phyloP scores from a whole-genome alignment of 2,797 vertebrate genomes.

The Caiman crocodilus region DNA sequence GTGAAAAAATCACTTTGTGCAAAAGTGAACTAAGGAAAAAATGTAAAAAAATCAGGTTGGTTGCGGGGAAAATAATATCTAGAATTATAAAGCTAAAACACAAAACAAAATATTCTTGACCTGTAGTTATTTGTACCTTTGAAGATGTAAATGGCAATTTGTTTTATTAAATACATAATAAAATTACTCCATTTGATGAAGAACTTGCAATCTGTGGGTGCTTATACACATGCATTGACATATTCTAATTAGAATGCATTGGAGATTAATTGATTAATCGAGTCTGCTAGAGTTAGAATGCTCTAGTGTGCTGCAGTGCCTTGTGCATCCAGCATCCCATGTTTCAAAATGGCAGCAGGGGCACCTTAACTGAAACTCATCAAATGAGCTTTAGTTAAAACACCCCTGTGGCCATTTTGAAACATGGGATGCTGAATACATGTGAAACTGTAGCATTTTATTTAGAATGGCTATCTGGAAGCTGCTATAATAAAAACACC shows the following conservation, averaged over 20 bases:
- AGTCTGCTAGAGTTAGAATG: too few species aligned
- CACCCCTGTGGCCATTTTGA: background rate
- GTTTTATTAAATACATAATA: background rate
- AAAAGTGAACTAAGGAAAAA: background rate
- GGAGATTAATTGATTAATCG: too few species aligned
- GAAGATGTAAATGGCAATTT: background rate
- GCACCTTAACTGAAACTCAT: too few species aligned
- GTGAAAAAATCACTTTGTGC: background rate
- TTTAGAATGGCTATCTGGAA: background rate
- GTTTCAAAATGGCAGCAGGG: too few species aligned
- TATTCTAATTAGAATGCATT: too few species aligned
- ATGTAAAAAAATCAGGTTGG: background rate
- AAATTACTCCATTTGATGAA: background rate
- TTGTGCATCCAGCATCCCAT: too few species aligned
- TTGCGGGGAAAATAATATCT: background rate
- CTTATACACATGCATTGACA: too few species aligned
- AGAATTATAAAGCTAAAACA: background rate
- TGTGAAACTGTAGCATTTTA: background rate
- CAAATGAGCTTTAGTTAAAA: background rate
- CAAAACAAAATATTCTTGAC: background rate
- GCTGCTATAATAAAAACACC: too few species aligned
- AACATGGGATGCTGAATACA: too few species aligned
- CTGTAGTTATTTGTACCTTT: background rate
- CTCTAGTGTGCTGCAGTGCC: too few species aligned
- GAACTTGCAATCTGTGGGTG: background rate